Conservation (phyloP, 2,797 vertebrate species). For the Labroides dimidiatus region DNA sequence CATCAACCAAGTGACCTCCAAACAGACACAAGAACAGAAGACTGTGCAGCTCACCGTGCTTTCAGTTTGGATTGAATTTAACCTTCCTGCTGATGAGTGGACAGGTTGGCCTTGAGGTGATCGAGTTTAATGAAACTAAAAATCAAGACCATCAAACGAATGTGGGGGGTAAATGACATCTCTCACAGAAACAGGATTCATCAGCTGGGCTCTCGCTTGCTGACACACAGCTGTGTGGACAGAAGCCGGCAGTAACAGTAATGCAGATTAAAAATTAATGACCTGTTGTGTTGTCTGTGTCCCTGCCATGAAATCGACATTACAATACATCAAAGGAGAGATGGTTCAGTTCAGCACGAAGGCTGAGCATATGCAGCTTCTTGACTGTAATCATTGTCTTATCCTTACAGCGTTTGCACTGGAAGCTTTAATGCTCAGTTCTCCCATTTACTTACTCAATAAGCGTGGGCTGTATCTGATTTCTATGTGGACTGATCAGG, state of each 20-base stretch:
- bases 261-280: slow-evolving; percentile 64
- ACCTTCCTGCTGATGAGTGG: background rate
- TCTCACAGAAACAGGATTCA: slow-evolving; percentile 21
- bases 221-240: slow-evolving; percentile 58
- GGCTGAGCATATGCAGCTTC: background rate
- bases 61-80: background rate
- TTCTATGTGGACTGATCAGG: too few relatives aligned
- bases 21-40: background rate
- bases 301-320: slow-evolving; percentile 41
- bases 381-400: too few relatives aligned
- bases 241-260: slow-evolving; percentile 34
- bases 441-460: too few relatives aligned
- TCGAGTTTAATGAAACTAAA: background rate
- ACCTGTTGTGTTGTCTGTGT: slow-evolving; percentile 44
- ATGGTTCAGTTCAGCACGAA: background rate
- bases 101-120: background rate
- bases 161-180: too few relatives aligned
- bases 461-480: too few relatives aligned
- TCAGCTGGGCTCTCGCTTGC: slow-evolving; percentile 42
- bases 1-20: slow-evolving; percentile 16
- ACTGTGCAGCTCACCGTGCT: slow-evolving; percentile 3
- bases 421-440: too few relatives aligned
- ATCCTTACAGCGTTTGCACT: too few relatives aligned
- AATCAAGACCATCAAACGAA: background rate
- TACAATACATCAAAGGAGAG: slow-evolving; percentile 9